Base-by-base conservation (phyloP, 53 echinoderm and acorn worm species). In the Actinopyga echinites region DNA sequence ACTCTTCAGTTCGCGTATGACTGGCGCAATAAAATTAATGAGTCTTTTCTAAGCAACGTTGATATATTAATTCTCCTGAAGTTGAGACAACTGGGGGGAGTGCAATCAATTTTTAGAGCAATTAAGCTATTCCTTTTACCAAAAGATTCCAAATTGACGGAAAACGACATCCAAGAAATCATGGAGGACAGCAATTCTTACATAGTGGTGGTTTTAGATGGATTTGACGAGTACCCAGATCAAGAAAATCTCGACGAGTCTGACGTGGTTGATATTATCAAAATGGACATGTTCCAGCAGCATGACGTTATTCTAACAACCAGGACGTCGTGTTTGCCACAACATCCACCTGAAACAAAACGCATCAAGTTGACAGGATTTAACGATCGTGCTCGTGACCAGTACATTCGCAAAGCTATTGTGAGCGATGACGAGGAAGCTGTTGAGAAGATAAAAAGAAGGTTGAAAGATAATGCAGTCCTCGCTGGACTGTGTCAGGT, bases 181-280 rank as follows among this genome's bases (percentile, higher is more conserved):
- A 15, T 75, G 26, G 20, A 54, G 28, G 21, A 21, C 5, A 73
- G 24, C 6, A 10, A 10, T 75, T 52, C 31, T 7, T 53, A 26
- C 12, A 4, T 54, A 30, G 4, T 75, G 29, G 10, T 75, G 1
- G 12, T 75, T 11, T 55, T 75, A 54, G 75, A 75, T 75, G 75
- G 53, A 24, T 75, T 28, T 54, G 75, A 75, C 31, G 75, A 75
- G 31, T 75, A 75, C 28, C 75, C 75, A 6, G 75, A 75, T 54
- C 25, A 55, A 75, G 56, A 26, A 2, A 28, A 55, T 28, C 2
- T 2, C 49, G 10, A 1, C 31, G 55, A 54, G 5, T 52, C 75
- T 25, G 75, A 75, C 11, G 49, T 75, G 12, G 8, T 54, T 32
- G 20, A 28, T 30, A 75, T 75, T 10, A 24, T 75, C 6, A 38